Percentiles rank a stretch among this genome's conserved stretches.
phyloP scores from a whole-genome alignment of 1,140 invertebrate species.

The Diuraphis noxia region DNA sequence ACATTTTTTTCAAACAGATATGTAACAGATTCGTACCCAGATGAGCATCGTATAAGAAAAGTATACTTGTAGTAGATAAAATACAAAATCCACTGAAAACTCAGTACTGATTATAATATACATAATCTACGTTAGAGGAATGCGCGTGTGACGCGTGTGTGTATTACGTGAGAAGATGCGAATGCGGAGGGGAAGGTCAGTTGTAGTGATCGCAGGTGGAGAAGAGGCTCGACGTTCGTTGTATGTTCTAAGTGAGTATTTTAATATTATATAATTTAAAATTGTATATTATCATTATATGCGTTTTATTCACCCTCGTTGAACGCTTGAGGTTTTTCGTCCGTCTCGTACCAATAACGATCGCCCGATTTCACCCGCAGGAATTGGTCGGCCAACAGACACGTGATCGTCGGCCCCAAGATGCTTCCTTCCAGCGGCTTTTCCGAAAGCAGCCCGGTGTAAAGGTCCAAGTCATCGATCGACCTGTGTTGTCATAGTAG shows the following conservation, averaged over 20 bases:
- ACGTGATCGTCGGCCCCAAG: conserved; percentile 82
- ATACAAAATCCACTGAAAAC: neutral
- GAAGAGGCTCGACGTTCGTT: neutral
- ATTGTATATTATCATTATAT: neutral
- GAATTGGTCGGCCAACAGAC: conserved; percentile 87
- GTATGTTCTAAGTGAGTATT: neutral
- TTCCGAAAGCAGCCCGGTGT: conserved; percentile 82
- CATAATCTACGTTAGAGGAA: neutral
- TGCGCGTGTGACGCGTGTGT: too few species aligned
- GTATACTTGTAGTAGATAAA: neutral
- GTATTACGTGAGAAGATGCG: neutral
- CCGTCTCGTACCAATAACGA: conserved; percentile 83
- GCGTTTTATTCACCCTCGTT: conserved; percentile 64
- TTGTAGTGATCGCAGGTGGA: neutral
- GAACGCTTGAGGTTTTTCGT: conserved; percentile 70
- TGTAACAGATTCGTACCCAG: neutral
- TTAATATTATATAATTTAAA: too few species aligned
- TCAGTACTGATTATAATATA: neutral
- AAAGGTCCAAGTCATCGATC: conserved; percentile 85
- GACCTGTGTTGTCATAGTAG: conserved; percentile 61
- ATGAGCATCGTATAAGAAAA: too few species aligned
- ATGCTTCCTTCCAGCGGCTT: conserved; percentile 69
- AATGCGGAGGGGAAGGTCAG: neutral
- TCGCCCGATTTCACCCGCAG: conserved; percentile 77
- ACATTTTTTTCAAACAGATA: too few species aligned